Evolutionary conservation across 2,113 vertebrate species (phyloP), one percentile per base, ranked within the genome.

Genomic region (Tautogolabrus adspersus): DNA sequence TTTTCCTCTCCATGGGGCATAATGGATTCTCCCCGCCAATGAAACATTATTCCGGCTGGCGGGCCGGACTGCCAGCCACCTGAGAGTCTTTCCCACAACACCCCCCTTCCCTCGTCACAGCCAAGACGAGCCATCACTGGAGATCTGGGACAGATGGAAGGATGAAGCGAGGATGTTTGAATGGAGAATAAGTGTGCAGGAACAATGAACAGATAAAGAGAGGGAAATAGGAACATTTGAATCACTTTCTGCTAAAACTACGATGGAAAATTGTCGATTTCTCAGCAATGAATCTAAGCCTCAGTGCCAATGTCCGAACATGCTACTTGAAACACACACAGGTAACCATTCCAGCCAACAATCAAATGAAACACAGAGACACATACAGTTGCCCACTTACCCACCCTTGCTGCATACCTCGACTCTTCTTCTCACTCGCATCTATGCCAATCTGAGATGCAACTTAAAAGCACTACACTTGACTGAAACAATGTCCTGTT

Each of bases 1-100:
- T 89, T 92, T 90, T 93, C 82, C 86, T 89, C 87, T 89, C 83
- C 89, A 87, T 75, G 83, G 81, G 66, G 54, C 72, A 87, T 91
- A 94, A 95, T 94, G 92, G 93, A 95, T 95, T 95, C 90, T 92
- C 93, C 83, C 69, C 85, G 87, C 88, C 88, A 87, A 87, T 94
- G 92, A 94, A 94, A 93, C 77, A 75, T 40, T 87, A 91, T 85
- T 93, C 91, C 83, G 63, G 71, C 83, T 84, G 83, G 85, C 87
- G 47, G 89, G 57, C 78, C 9, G 65, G 62, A 62, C 78, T 15
- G 34, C 55, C 87, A 69, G 89, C 84, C 91, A 93, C 90, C 93
- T 91, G 90, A 92, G 88, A 80, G 60, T 49, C 70, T 85, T 93
- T 93, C 91, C 92, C 91, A 92, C 88, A 88, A 76, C 73, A 62